These are phyloP conservation scores for Brachyrhaphis roseni DNA, from an alignment of 2,797 vertebrate species.

Conservation along the genomic window DNA sequence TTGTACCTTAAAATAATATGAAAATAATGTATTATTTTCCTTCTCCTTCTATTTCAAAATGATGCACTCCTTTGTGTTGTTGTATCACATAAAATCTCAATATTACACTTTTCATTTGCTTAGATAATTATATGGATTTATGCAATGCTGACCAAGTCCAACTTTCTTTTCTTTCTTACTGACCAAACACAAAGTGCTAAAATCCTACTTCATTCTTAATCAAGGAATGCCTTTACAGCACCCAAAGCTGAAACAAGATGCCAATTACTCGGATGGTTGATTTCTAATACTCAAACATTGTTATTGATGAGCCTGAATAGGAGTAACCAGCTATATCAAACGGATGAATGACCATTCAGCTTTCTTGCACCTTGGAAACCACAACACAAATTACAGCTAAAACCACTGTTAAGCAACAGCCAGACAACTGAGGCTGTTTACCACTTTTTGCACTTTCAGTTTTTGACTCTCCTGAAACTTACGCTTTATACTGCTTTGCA, in stretches of 20 bases:
- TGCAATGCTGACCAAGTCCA: background rate
- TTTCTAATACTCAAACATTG: background rate
- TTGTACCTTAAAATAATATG: background rate
- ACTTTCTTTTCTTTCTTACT: background rate
- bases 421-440: background rate
- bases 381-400: background rate
- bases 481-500: background rate
- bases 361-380: background rate
- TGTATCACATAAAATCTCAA: background rate
- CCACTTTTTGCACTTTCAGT: background rate
- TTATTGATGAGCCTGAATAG: background rate
- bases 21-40: background rate
- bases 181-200: background rate
- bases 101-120: background rate
- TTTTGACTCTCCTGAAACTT: background rate
- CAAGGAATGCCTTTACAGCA: background rate
- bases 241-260: background rate
- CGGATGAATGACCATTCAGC: background rate
- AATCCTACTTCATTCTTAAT: background rate
- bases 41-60: background rate
- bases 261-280: background rate
- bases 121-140: background rate
- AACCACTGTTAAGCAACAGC: background rate
- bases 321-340: background rate
- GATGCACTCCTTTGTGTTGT: background rate